Percentiles rank a stretch among this genome's conserved stretches.
Conservation (phyloP, 2,888 invertebrate genomes). For the Habrosyne pyritoides region DNA sequence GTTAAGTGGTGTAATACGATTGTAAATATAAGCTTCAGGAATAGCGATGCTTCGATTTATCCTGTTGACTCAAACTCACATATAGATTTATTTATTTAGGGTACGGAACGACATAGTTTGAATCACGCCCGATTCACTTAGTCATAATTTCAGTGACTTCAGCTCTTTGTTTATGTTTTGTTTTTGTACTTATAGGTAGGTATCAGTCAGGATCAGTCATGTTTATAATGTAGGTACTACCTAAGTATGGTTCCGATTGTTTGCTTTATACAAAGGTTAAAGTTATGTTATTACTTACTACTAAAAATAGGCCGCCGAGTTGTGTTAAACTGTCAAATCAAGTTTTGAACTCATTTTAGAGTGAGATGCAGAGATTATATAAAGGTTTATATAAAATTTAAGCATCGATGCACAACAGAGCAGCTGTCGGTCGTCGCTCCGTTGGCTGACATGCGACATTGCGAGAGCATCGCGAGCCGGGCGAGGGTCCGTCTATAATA, state of each 20-base stretch:
- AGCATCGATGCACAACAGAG: constrained; percentile 41
- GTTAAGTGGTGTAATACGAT: background rate
- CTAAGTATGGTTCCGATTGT: background rate
- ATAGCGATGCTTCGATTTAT: background rate
- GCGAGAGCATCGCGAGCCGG: constrained; percentile 12
- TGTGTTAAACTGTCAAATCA: constrained; percentile 49
- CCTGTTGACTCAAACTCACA: background rate
- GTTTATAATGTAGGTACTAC: constrained; percentile 11
- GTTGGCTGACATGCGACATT: constrained; percentile 34
- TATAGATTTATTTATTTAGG: background rate
- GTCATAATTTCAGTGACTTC: constrained; percentile 50
- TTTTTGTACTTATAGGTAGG: constrained; percentile 18
- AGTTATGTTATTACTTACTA: constrained; percentile 25
- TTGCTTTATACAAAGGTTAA: background rate
- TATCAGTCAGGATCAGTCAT: constrained; percentile 13
- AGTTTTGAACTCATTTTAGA: constrained; percentile 66
- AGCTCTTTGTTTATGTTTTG: constrained; percentile 40
- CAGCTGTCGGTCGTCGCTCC: constrained; percentile 62
- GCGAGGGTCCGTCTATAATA: constrained; percentile 42
- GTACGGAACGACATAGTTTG: constrained; percentile 7
- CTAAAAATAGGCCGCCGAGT: constrained; percentile 51
- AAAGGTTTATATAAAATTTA: constrained; percentile 59
- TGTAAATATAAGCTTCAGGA: background rate
- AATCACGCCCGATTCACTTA: constrained; percentile 32
- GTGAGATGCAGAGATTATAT: constrained; percentile 55